Percentiles rank a stretch among this genome's conserved stretches.
These are phyloP conservation scores for Pterocles burchelli DNA, from an alignment of 2,113 vertebrate species.

Conservation along the genomic window DNA sequence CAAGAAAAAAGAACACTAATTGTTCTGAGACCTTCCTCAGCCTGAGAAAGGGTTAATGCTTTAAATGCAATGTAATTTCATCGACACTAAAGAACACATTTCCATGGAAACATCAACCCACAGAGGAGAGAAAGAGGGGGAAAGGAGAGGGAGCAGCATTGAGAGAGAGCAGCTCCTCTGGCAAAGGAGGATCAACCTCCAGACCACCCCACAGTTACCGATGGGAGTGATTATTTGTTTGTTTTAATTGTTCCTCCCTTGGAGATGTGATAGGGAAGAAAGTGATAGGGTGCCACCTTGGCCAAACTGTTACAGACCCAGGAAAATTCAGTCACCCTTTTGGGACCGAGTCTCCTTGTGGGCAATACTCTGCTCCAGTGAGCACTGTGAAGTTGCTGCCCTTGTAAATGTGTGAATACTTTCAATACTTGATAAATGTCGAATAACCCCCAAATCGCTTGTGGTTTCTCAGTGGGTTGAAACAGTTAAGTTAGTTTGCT, in stretches of 20 bases:
- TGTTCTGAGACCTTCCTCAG: conserved; percentile 28
- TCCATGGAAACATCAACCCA: conserved; percentile 82
- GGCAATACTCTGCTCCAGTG: background rate
- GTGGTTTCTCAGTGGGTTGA: background rate
- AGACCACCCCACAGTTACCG: conserved; percentile 20
- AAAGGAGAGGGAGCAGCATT: background rate
- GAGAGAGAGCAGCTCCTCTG: conserved; percentile 3
- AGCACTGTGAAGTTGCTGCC: background rate
- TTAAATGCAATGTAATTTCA: conserved; percentile 78
- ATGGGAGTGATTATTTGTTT: conserved; percentile 52
- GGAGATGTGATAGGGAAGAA: conserved; percentile 3
- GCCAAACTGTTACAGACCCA: background rate
- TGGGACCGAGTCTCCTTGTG: background rate
- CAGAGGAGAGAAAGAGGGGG: conserved; percentile 55
- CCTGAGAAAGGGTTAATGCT: conserved; percentile 72
- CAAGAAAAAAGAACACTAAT: background rate
- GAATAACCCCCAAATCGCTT: background rate
- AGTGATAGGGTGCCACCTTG: background rate
- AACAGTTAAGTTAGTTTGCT: background rate
- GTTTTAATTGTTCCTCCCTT: background rate
- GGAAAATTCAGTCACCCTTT: background rate
- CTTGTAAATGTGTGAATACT: background rate
- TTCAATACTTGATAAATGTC: background rate
- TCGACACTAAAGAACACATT: conserved; percentile 74
- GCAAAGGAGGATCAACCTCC: conserved; percentile 58